Percentiles rank a stretch among this genome's conserved stretches.
Conservation (phyloP, 2,797 vertebrate species). For the Acrossocheilus wenchowensis region DNA sequence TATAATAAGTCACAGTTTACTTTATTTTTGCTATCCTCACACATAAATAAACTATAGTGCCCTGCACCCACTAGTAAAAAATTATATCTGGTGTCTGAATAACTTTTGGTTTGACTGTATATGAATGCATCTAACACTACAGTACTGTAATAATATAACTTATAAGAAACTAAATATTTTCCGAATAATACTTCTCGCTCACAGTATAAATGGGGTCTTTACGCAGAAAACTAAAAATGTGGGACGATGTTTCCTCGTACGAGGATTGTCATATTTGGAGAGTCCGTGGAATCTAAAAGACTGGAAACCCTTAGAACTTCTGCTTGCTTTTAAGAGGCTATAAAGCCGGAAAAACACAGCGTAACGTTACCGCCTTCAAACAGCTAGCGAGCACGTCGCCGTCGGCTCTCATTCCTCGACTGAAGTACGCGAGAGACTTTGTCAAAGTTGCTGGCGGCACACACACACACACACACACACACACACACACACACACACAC, state of each 20-base stretch:
- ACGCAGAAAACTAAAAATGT: neutral
- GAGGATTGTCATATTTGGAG: neutral
- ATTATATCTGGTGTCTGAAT: too few species aligned
- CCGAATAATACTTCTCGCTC: neutral
- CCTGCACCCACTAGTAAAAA: too few species aligned
- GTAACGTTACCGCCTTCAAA: neutral
- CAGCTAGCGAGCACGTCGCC: neutral
- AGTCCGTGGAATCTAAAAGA: neutral
- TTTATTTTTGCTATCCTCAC: too few species aligned
- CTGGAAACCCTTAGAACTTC: neutral
- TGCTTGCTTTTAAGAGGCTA: neutral
- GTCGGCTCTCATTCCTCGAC: conserved; percentile 30
- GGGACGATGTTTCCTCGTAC: neutral
- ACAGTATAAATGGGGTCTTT: neutral
- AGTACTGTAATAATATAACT: neutral
- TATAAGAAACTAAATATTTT: neutral
- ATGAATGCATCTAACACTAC: neutral
- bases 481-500: conserved; percentile 74
- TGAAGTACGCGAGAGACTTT: conserved; percentile 34
- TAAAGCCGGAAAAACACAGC: neutral
- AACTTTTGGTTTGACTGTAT: neutral
- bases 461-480: conserved; percentile 74
- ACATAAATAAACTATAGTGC: too few species aligned
- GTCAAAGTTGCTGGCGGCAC: conserved; percentile 53
- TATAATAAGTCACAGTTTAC: too few species aligned